These are phyloP conservation scores for Leucopternis melanops DNA, from an alignment of 2,113 vertebrate species.

Conservation along the genomic window DNA sequence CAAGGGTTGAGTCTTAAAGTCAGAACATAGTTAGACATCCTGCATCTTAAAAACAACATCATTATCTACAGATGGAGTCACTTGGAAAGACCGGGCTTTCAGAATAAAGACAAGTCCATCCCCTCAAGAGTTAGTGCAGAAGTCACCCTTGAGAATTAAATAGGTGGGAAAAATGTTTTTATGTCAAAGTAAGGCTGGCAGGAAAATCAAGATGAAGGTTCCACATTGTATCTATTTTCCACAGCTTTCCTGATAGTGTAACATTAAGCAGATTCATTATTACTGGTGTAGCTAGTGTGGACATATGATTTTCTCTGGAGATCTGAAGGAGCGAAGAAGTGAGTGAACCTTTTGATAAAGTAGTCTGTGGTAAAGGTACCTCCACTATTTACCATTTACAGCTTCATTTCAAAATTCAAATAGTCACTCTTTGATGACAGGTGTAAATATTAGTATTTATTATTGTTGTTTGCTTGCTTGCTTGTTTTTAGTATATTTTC, in stretches of 20 bases:
- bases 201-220: neutral
- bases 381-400: neutral
- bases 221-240: neutral
- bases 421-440: neutral
- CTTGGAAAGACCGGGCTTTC: neutral
- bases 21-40: neutral
- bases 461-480: neutral
- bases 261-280: neutral
- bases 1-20: neutral
- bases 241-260: neutral
- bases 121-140: neutral
- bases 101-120: neutral
- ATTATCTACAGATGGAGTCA: neutral
- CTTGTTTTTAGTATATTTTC: neutral
- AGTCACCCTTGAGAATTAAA: neutral
- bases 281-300: neutral
- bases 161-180: neutral
- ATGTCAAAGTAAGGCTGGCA: neutral
- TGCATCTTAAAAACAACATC: neutral
- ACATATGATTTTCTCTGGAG: neutral
- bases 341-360: neutral
- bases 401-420: neutral
- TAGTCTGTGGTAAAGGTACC: neutral
- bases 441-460: neutral
- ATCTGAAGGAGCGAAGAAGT: neutral